Percentiles rank a stretch among this genome's conserved stretches.
phyloP scores from a whole-genome alignment of 2,113 vertebrate species.

The Gambusia affinis region DNA sequence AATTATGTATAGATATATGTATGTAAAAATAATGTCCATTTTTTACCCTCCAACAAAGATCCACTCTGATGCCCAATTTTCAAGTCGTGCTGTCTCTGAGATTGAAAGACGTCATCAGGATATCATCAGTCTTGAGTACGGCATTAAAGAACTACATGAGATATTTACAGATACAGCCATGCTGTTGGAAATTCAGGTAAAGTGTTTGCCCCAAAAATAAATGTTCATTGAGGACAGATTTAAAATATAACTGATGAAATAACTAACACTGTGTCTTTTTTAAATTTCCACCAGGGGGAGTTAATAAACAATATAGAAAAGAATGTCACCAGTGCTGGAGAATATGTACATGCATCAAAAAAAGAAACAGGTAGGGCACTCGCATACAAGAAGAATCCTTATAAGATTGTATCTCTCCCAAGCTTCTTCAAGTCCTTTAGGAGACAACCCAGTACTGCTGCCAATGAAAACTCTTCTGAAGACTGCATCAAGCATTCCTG shows the following conservation, averaged over 20 bases:
- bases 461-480: constrained; percentile 17
- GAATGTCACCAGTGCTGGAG: constrained; percentile 82
- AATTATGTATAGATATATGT: too few relatives aligned
- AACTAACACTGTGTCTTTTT: constrained; percentile 7
- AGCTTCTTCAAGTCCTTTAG: constrained; percentile 64
- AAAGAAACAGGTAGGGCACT: constrained; percentile 85
- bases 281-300: constrained; percentile 83
- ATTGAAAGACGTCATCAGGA: constrained; percentile 91
- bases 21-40: background rate
- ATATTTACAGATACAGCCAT: constrained; percentile 89
- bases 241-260: background rate
- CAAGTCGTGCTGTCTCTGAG: constrained; percentile 86
- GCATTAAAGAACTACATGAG: constrained; percentile 87
- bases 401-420: constrained; percentile 78
- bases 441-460: constrained; percentile 18
- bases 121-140: constrained; percentile 87
- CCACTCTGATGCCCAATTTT: constrained; percentile 81
- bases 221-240: background rate
- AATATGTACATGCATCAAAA: constrained; percentile 83
- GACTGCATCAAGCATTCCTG: constrained; percentile 12
- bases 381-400: constrained; percentile 85
- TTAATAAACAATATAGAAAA: constrained; percentile 93
- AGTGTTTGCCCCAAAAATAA: background rate
- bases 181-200: constrained; percentile 90
- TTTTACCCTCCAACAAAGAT: constrained; percentile 71